These are phyloP conservation scores for Cynopterus brachyotis DNA, from an alignment of 2,113 vertebrate genomes.

Conservation along the genomic window DNA sequence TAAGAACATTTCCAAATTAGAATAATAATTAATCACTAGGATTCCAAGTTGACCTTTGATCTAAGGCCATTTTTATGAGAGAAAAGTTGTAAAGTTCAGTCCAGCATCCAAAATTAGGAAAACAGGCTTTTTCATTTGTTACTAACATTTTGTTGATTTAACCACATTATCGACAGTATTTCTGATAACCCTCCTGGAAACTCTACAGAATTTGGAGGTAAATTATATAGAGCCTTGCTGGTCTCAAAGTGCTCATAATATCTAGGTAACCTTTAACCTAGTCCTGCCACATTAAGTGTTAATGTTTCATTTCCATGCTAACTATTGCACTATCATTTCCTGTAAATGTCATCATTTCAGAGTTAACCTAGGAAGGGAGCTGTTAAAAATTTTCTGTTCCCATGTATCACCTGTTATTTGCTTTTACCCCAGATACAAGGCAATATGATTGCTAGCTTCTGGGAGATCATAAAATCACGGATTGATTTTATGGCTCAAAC, in stretches of 20 bases:
- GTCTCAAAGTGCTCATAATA: conserved; percentile 48
- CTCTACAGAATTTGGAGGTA: conserved; percentile 49
- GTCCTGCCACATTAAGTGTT: conserved; percentile 69
- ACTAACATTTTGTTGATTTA: conserved; percentile 49
- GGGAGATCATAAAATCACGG: conserved; percentile 71
- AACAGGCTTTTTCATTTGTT: conserved; percentile 5
- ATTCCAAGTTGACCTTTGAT: not conserved
- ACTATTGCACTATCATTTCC: conserved; percentile 48
- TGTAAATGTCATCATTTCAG: conserved; percentile 58
- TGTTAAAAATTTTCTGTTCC: conserved; percentile 67
- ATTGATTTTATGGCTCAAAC: conserved; percentile 70
- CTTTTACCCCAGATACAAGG: conserved; percentile 71
- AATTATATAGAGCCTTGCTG: conserved; percentile 50
- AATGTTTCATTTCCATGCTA: conserved; percentile 77
- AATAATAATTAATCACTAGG: not conserved
- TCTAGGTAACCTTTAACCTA: conserved; percentile 74
- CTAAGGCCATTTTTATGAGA: not conserved
- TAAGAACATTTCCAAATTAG: conserved; percentile 3
- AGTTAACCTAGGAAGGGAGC: conserved; percentile 64
- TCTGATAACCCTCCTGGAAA: conserved; percentile 44
- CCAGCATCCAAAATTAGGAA: not conserved
- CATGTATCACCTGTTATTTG: conserved; percentile 69
- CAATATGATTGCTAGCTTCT: conserved; percentile 63
- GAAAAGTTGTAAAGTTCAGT: not conserved
- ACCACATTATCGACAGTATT: conserved; percentile 13